phyloP scores from a whole-genome alignment of 2,113 vertebrate species.

The Meleagris gallopavo region DNA sequence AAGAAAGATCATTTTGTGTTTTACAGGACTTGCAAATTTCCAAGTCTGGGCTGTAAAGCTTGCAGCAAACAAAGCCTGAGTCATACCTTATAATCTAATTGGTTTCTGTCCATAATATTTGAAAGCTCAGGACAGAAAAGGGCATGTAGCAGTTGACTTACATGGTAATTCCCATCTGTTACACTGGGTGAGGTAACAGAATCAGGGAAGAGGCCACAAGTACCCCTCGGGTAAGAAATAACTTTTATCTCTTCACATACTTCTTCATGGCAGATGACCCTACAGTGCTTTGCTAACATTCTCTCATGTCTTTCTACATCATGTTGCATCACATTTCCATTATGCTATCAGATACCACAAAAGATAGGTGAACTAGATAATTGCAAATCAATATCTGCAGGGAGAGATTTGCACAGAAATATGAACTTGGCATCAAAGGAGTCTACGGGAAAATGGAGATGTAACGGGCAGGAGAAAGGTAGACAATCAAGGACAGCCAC shows the following conservation, averaged over 20 bases:
- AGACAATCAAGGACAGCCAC: neutral
- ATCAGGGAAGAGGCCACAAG: neutral
- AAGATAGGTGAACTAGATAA: neutral
- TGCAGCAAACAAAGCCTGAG: neutral
- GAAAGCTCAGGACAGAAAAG: neutral
- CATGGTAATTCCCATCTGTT: neutral
- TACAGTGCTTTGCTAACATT: neutral
- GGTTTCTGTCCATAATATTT: neutral
- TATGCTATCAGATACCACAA: neutral
- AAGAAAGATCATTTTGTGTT: neutral
- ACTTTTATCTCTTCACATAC: neutral
- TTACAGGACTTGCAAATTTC: neutral
- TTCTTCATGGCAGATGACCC: neutral
- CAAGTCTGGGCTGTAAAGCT: neutral
- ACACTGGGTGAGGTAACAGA: neutral
- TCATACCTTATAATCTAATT: neutral
- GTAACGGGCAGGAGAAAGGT: neutral
- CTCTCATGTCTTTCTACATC: neutral
- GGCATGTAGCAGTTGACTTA: neutral
- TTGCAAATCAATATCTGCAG: neutral
- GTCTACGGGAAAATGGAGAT: neutral
- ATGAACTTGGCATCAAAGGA: neutral
- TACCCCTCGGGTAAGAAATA: accelerated
- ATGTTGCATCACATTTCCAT: neutral
- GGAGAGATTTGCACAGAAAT: neutral